phyloP scores from a whole-genome alignment of 2,888 invertebrate genomes.

The Cremastinae sp. region DNA sequence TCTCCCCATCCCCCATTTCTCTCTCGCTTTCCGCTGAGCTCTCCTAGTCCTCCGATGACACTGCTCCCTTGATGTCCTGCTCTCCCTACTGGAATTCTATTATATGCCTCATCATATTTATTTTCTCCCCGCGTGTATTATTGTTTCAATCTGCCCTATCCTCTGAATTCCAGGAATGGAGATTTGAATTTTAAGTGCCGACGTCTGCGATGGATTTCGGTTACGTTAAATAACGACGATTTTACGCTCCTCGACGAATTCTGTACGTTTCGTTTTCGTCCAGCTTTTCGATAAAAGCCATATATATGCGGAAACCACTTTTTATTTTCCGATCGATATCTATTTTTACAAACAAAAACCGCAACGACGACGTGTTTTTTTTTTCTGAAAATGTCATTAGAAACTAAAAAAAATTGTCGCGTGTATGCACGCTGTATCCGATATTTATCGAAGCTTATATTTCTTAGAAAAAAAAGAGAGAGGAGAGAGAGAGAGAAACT shows the following conservation, averaged over 20 bases:
- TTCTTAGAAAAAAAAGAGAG: too few species aligned
- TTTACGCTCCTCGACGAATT: neutral
- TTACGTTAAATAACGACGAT: neutral
- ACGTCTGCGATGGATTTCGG: neutral
- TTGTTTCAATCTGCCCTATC: neutral
- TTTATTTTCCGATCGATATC: too few species aligned
- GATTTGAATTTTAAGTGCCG: neutral
- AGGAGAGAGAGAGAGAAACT: too few species aligned
- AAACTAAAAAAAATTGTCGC: too few species aligned
- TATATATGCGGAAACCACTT: too few species aligned
- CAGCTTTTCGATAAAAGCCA: too few species aligned
- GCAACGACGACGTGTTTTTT: too few species aligned
- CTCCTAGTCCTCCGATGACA: conserved; percentile 49
- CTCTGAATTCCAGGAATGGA: neutral
- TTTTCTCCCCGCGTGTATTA: conserved; percentile 11
- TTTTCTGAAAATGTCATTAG: too few species aligned
- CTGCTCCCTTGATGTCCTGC: conserved; percentile 36
- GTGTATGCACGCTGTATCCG: too few species aligned
- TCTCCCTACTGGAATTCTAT: conserved; percentile 34
- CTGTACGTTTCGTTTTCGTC: too few species aligned
- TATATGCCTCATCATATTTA: conserved; percentile 38
- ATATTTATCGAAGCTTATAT: too few species aligned
- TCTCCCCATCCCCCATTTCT: conserved; percentile 42
- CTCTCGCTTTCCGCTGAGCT: conserved; percentile 28
- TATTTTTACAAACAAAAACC: too few species aligned